Percentiles rank a stretch among this genome's conserved stretches.
These are phyloP conservation scores for Telmatherina bonti DNA, from an alignment of 2,797 vertebrate species.

Conservation along the genomic window DNA sequence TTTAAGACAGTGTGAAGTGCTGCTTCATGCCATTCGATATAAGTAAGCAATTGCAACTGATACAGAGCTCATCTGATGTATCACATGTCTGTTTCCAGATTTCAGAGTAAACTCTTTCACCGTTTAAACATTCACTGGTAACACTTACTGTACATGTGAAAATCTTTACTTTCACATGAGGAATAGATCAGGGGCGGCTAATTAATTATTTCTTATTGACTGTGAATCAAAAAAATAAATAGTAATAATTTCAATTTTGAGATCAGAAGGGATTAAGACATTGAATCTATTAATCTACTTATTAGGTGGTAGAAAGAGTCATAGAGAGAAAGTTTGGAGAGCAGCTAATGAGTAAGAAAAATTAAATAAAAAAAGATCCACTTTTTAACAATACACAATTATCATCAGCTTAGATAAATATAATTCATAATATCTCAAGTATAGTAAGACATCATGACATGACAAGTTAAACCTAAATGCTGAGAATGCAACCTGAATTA, in stretches of 20 bases:
- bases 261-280: background rate
- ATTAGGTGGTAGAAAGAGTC: background rate
- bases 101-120: background rate
- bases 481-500: too few relatives aligned
- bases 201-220: background rate
- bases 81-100: constrained; percentile 3
- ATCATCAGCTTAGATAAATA: background rate
- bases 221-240: background rate
- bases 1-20: constrained; percentile 23
- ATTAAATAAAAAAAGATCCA: background rate
- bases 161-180: background rate
- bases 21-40: constrained; percentile 29
- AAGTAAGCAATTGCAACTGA: constrained; percentile 13
- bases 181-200: background rate
- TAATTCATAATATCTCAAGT: background rate
- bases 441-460: background rate
- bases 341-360: background rate
- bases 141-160: background rate
- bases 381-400: background rate
- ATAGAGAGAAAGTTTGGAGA: background rate
- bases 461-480: too few relatives aligned
- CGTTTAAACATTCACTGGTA: background rate
- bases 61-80: background rate
- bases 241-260: background rate
- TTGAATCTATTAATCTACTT: background rate